Evolutionary conservation across 1,140 invertebrate species (phyloP).

Genomic region (Zaprionus camerounensis): DNA sequence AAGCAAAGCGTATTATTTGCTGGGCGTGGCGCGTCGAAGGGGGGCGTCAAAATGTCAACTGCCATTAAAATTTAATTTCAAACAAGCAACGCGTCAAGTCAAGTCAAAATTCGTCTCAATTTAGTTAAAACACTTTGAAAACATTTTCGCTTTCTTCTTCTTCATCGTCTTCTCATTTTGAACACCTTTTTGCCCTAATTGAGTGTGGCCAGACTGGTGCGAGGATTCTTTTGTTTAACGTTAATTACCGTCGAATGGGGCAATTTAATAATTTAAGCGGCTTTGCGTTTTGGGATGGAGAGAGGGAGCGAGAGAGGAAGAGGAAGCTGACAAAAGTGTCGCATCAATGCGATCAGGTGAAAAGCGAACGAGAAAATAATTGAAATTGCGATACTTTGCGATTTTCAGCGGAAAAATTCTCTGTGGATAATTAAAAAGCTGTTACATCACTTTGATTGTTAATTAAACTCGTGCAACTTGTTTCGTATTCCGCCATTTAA

Average conservation of each 20-base stretch:
- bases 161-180: background rate
- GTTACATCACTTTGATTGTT: constrained; percentile 15
- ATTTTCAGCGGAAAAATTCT: background rate
- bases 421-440: constrained; percentile 6
- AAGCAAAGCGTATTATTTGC: background rate
- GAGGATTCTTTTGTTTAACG: constrained; percentile 10
- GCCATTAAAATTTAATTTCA: constrained; percentile 68
- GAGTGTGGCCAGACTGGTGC: constrained; percentile 11
- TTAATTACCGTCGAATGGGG: constrained; percentile 43
- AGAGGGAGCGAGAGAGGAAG: background rate
- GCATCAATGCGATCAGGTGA: constrained; percentile 1
- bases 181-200: constrained; percentile 24
- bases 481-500: background rate
- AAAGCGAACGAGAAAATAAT: constrained; percentile 6
- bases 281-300: constrained; percentile 4
- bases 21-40: background rate
- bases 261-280: constrained; percentile 39
- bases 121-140: constrained; percentile 5
- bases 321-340: background rate
- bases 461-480: constrained; percentile 13
- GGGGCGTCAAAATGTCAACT: constrained; percentile 58
- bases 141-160: background rate
- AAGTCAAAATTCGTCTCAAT: constrained; percentile 2
- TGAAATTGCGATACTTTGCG: constrained; percentile 12
- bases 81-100: constrained; percentile 36